These are phyloP conservation scores for Epinephelus lanceolatus DNA, from an alignment of 2,113 vertebrate species.

Conservation along the genomic window DNA sequence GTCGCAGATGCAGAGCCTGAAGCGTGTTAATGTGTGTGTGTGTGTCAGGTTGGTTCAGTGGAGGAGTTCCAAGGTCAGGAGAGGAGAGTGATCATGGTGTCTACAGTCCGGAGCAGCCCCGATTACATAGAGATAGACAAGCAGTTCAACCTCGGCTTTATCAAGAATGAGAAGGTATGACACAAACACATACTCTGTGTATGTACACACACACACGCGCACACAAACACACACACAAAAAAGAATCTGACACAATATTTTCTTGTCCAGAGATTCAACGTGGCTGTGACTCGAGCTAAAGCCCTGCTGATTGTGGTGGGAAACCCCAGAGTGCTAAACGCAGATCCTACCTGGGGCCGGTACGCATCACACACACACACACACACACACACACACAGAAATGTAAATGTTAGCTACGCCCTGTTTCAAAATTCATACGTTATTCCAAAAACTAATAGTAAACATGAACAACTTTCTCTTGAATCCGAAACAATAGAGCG, in stretches of 20 bases:
- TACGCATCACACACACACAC: slow-evolving; percentile 67
- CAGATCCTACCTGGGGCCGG: slow-evolving; percentile 88
- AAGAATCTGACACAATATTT: neutral
- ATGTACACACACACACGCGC: no score
- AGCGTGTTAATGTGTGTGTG: neutral
- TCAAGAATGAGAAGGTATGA: slow-evolving; percentile 93
- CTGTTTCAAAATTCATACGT: no score
- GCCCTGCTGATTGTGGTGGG: slow-evolving; percentile 93
- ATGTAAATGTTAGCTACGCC: no score
- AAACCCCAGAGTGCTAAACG: slow-evolving; percentile 88
- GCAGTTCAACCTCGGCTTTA: slow-evolving; percentile 92
- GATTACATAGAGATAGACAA: slow-evolving; percentile 82
- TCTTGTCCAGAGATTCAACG: slow-evolving; percentile 90
- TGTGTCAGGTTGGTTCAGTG: slow-evolving; percentile 92
- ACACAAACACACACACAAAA: neutral
- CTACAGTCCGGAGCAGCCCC: slow-evolving; percentile 90
- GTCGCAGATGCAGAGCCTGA: neutral
- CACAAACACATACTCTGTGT: rapidly evolving
- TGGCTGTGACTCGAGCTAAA: slow-evolving; percentile 94
- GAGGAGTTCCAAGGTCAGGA: slow-evolving; percentile 99
- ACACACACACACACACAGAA: no score
- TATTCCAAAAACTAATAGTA: no score
- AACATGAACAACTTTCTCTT: no score
- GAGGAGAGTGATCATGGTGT: slow-evolving; percentile 90
- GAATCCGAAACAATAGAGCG: no score